phyloP scores from a whole-genome alignment of 2,113 vertebrate genomes.

The Prionailurus viverrinus region DNA sequence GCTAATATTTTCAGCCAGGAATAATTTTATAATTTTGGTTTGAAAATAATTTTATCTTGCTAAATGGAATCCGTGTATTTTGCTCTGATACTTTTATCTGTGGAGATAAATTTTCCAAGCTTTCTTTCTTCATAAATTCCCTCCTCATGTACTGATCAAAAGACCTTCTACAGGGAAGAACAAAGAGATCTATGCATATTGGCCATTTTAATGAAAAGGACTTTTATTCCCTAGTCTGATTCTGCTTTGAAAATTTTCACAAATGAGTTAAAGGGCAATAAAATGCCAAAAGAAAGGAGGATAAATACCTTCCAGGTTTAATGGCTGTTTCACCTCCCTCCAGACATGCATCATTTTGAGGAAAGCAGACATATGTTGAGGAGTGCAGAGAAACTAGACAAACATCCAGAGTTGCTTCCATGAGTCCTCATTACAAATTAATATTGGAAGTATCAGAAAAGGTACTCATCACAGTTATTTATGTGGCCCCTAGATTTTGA shows the following conservation, averaged over 20 bases:
- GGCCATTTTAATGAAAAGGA: constrained; percentile 67
- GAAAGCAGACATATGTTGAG: neutral
- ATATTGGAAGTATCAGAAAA: constrained; percentile 46
- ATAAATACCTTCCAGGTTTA: constrained; percentile 76
- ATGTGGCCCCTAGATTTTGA: neutral
- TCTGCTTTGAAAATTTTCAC: constrained; percentile 73
- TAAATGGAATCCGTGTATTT: neutral
- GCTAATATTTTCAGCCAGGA: neutral
- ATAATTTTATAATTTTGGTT: constrained; percentile 8
- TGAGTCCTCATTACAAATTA: constrained; percentile 37
- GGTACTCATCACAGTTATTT: neutral
- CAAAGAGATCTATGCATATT: constrained; percentile 45
- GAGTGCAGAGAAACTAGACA: neutral
- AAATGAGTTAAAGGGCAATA: constrained; percentile 81
- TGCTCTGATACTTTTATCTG: neutral
- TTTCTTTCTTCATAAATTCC: constrained; percentile 59
- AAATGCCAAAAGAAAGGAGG: constrained; percentile 79
- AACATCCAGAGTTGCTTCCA: constrained; percentile 43
- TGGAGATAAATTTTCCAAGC: constrained; percentile 39
- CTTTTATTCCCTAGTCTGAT: constrained; percentile 65
- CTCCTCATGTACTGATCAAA: constrained; percentile 37
- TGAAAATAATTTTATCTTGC: constrained; percentile 23
- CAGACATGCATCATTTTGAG: neutral
- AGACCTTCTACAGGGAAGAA: constrained; percentile 51
- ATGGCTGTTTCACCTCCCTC: constrained; percentile 56